Percentiles rank a stretch among this genome's conserved stretches.
phyloP scores from a whole-genome alignment of 2,797 vertebrate species.

The Enteromius anoplus region DNA sequence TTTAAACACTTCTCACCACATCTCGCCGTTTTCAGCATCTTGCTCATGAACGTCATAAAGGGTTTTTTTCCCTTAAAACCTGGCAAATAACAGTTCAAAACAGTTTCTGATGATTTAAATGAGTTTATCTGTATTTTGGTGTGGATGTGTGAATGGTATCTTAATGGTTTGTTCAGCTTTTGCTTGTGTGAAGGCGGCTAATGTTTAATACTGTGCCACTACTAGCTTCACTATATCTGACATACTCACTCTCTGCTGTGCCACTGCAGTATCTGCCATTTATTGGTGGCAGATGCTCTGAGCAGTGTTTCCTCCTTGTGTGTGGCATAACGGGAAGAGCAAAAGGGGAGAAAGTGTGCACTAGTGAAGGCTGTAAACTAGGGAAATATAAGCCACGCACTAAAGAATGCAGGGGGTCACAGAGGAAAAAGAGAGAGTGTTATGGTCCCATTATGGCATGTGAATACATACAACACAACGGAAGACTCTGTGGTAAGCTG shows the following conservation, averaged over 20 bases:
- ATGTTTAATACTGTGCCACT: background rate
- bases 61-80: background rate
- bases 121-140: background rate
- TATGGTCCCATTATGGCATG: slow-evolving; percentile 48
- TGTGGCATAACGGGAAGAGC: slow-evolving; percentile 57
- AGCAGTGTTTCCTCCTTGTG: slow-evolving; percentile 64
- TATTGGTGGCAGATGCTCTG: slow-evolving; percentile 53
- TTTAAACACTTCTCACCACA: background rate
- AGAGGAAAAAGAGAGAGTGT: slow-evolving; percentile 48
- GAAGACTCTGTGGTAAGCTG: slow-evolving; percentile 40
- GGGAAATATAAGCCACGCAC: slow-evolving; percentile 75
- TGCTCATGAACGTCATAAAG: background rate
- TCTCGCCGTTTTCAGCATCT: background rate
- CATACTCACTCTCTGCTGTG: slow-evolving; percentile 66
- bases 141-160: background rate
- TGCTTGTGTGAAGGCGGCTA: background rate
- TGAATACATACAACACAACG: slow-evolving; percentile 52
- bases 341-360: slow-evolving; percentile 70
- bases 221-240: background rate
- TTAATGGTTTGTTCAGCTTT: background rate
- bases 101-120: background rate
- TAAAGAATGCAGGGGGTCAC: slow-evolving; percentile 58
- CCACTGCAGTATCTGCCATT: slow-evolving; percentile 32
- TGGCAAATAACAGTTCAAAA: background rate
- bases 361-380: slow-evolving; percentile 73